Base-by-base conservation (phyloP, 2,113 vertebrate genomes). In the Scophthalmus maximus region DNA sequence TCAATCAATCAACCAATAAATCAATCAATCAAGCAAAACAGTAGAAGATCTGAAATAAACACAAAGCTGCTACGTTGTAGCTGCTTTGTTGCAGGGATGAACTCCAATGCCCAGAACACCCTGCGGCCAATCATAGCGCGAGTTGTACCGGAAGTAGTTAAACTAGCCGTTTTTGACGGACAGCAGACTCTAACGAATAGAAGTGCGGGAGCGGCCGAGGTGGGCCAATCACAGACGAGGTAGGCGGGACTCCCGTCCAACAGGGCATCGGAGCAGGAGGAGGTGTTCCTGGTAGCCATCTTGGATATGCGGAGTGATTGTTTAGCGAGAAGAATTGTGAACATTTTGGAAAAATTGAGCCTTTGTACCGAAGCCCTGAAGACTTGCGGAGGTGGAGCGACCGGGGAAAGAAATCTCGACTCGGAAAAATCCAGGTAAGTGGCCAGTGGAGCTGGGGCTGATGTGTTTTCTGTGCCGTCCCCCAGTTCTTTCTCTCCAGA, bases 221-320 rank as follows among this genome's bases (percentile, higher is more conserved):
- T 1, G 44, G 68, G 1, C 89, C 86, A 91, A 89, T 86, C 78
- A 79, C 22, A 62, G 11, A 1, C 0, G 2, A 22, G 49, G 4
- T 30, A 2, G 89, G 89, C 88, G 90, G 90, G 77, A 17, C 64
- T 73, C 36, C 6, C 8, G 63, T 25, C 67, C 81, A 87, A 64
- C 88, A 68, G 86, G 82, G 82, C 84, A 86, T 82, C 84, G 76
- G 87, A 87, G 91, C 89, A 87, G 91, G 90, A 92, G 92, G 92
- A 92, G 93, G 92, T 90, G 93, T 93, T 93, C 91, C 93, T 93
- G 92, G 92, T 79, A 78, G 93, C 93, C 93, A 94, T 94, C 92
- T 94, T 94, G 89, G 93, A 93, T 93, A 82, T 89, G 88, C 88
- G 87, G 87, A 88, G 87, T 92, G 92, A 93, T 94, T 94, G 93